Evolutionary conservation across 2,888 invertebrate genomes (phyloP).

Genomic region (Drosophila putrida): DNA sequence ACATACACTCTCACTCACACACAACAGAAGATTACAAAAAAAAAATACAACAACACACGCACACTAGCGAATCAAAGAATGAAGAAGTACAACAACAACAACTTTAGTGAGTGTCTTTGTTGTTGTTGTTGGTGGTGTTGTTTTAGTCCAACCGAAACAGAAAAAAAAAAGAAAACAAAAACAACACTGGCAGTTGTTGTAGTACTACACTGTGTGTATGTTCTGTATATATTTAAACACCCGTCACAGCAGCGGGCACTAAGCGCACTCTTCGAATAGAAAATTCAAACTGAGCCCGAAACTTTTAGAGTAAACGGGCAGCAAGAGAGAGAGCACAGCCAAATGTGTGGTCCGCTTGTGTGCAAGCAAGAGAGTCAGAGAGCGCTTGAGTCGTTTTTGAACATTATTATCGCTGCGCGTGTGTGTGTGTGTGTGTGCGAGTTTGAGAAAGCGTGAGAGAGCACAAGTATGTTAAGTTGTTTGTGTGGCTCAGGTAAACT

Average conservation of each 20-base stretch:
- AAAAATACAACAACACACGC: constrained; percentile 5
- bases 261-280: constrained; percentile 83
- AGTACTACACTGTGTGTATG: constrained; percentile 15
- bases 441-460: constrained; percentile 2
- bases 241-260: constrained; percentile 81
- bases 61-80: constrained; percentile 25
- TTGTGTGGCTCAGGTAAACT: constrained; percentile 41
- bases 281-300: constrained; percentile 76
- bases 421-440: neutral
- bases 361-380: constrained; percentile 2
- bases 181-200: constrained; percentile 26
- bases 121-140: constrained; percentile 10
- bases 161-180: constrained; percentile 37
- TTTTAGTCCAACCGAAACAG: neutral
- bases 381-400: constrained; percentile 41
- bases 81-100: constrained; percentile 23
- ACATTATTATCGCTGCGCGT: neutral
- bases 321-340: constrained; percentile 26
- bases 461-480: constrained; percentile 8
- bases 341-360: neutral
- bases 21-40: constrained; percentile 1
- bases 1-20: constrained; percentile 8
- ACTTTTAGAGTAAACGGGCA: constrained; percentile 32
- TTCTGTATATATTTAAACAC: constrained; percentile 60
- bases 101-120: constrained; percentile 14